Percentiles rank a stretch among this genome's conserved stretches.
phyloP scores from a whole-genome alignment of 2,888 invertebrate species.

The Protodeltote pygarga region DNA sequence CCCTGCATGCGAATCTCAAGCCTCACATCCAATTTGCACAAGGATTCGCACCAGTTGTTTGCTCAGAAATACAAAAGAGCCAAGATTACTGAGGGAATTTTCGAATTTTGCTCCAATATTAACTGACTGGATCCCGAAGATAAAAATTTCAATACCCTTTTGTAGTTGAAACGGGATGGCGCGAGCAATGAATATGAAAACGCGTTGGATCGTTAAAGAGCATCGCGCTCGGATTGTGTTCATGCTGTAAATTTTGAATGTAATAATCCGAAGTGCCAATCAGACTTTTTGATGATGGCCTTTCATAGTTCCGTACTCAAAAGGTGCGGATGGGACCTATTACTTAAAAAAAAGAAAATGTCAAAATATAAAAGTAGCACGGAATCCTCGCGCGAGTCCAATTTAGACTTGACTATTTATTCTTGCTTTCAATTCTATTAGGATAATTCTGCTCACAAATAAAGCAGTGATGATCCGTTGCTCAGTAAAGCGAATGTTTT shows the following conservation, averaged over 20 bases:
- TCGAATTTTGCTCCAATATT: constrained; percentile 36
- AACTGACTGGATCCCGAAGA: constrained; percentile 47
- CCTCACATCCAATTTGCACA: constrained; percentile 2
- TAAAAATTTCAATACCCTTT: constrained; percentile 59
- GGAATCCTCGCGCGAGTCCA: too few relatives aligned
- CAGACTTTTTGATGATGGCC: constrained; percentile 7
- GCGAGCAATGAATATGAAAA: constrained; percentile 65
- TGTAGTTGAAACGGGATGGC: constrained; percentile 38
- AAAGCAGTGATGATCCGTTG: constrained; percentile 30
- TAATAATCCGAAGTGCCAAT: constrained; percentile 34
- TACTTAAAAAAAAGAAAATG: too few relatives aligned
- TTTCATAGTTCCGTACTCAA: constrained; percentile 19
- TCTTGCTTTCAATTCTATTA: background rate
- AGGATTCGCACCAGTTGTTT: background rate
- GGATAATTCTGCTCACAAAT: constrained; percentile 16
- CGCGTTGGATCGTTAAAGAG: constrained; percentile 59
- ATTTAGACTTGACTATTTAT: too few relatives aligned
- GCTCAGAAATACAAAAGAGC: constrained; percentile 8
- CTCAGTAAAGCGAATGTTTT: constrained; percentile 20
- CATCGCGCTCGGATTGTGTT: constrained; percentile 59
- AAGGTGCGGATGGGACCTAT: too few relatives aligned
- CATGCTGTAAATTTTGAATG: constrained; percentile 57
- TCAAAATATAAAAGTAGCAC: too few relatives aligned
- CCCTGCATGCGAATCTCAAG: constrained; percentile 10
- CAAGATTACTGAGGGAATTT: constrained; percentile 20